Conservation (phyloP, 1,140 invertebrate genomes). For the Tetramorium simillimum region DNA sequence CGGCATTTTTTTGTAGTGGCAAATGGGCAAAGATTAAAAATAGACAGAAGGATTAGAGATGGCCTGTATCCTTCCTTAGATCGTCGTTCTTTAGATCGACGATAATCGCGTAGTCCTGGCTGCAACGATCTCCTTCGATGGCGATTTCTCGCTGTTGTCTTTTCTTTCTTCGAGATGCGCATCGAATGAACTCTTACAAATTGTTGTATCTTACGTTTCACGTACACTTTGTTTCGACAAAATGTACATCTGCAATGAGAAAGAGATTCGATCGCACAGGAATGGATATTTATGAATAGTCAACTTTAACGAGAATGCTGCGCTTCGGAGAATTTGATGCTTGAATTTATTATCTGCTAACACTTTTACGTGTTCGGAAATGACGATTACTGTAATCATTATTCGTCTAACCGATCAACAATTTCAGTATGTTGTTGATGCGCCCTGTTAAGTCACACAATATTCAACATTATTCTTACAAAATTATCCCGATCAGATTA, state of each 20-base stretch:
- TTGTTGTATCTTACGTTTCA: not conserved
- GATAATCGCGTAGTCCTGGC: not conserved
- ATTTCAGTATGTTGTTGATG: not conserved
- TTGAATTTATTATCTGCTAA: not conserved
- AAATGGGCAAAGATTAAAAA: not conserved
- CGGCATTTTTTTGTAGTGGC: not conserved
- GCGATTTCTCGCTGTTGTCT: not conserved
- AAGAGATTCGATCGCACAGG: not conserved
- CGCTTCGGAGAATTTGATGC: not conserved
- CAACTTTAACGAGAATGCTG: not conserved
- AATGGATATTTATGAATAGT: not conserved
- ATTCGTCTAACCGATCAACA: not conserved
- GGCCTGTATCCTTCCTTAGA: not conserved
- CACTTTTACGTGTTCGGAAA: not conserved
- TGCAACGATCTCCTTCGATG: not conserved
- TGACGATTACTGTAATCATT: not conserved
- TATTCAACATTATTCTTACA: not conserved
- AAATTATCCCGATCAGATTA: not conserved
- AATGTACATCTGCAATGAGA: not conserved
- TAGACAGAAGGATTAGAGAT: not conserved
- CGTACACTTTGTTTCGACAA: not conserved
- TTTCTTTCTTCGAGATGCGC: not conserved
- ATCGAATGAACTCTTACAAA: conserved; percentile 1
- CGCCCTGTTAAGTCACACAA: not conserved
- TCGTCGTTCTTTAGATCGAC: not conserved